Percentiles rank a stretch among this genome's conserved stretches.
Evolutionary conservation across 2,113 vertebrate genomes (phyloP).

Genomic region (Cinclus mexicanus): DNA sequence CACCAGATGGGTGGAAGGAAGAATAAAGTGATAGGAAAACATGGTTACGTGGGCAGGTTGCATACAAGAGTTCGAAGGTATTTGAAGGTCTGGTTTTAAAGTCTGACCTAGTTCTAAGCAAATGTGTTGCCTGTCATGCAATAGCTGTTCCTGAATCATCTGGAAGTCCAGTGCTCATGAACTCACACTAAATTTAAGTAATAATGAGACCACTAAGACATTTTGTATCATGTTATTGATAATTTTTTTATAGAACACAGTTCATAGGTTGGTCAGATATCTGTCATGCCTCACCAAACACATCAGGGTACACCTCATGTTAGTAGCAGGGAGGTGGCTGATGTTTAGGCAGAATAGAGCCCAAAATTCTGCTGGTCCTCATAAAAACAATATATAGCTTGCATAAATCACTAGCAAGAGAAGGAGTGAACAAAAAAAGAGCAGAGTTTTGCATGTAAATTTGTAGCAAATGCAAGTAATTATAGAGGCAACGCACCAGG

Average conservation of each 20-base stretch:
- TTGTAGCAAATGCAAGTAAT: not conserved
- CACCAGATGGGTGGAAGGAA: not conserved
- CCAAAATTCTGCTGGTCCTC: not conserved
- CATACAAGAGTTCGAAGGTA: not conserved
- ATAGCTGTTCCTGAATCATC: not conserved
- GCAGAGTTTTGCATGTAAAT: not conserved
- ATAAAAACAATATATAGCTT: not conserved
- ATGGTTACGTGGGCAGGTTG: not conserved
- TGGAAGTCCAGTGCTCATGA: not conserved
- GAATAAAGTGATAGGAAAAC: not conserved
- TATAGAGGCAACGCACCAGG: not conserved
- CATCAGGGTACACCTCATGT: not conserved
- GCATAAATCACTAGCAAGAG: not conserved
- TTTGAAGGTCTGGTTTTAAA: not conserved
- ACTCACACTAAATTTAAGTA: not conserved
- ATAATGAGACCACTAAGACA: not conserved
- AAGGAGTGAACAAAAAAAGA: not conserved
- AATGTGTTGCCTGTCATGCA: not conserved
- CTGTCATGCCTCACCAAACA: not conserved
- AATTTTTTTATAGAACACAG: not conserved
- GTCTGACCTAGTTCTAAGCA: not conserved
- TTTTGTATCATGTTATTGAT: not conserved
- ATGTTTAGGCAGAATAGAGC: not conserved
- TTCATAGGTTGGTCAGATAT: not conserved
- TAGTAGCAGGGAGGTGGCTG: not conserved